These are phyloP conservation scores for Apomyelois bistriatella DNA, from an alignment of 2,888 invertebrate species.

Conservation along the genomic window DNA sequence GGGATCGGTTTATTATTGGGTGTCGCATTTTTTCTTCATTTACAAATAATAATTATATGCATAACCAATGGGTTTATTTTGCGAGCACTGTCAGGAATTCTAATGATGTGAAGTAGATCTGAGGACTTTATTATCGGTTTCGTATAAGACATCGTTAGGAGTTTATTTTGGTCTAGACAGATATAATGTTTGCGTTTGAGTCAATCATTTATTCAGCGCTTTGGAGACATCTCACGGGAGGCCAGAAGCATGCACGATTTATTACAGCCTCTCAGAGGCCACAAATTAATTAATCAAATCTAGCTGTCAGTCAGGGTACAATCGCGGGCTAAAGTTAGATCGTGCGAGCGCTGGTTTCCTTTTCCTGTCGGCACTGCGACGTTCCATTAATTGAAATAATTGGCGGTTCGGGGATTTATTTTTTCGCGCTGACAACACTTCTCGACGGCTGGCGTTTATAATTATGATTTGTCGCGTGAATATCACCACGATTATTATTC, in stretches of 20 bases:
- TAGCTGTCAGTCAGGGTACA: conserved; percentile 72
- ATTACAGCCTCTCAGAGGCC: conserved; percentile 64
- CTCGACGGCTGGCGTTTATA: conserved; percentile 43
- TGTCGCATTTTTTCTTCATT: conserved; percentile 3
- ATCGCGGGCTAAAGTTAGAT: conserved; percentile 63
- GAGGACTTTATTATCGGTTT: conserved; percentile 72
- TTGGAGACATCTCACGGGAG: conserved; percentile 76
- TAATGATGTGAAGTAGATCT: conserved; percentile 65
- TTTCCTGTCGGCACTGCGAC: conserved; percentile 70
- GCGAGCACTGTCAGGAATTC: conserved; percentile 36
- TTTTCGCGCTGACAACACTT: conserved; percentile 64
- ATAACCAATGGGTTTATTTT: conserved; percentile 1
- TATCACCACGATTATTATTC: conserved; percentile 12
- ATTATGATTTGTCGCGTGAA: conserved; percentile 23
- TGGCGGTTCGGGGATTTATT: conserved; percentile 62
- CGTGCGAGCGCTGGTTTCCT: conserved; percentile 56
- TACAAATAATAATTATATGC: conserved; percentile 9
- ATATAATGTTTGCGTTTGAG: conserved; percentile 67
- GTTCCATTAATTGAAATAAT: conserved; percentile 77
- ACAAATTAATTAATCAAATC: conserved; percentile 77
- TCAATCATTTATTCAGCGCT: conserved; percentile 73
- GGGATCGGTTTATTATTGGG: conserved; percentile 17
- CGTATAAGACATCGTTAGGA: conserved; percentile 72
- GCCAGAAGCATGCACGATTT: conserved; percentile 67
- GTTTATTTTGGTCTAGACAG: conserved; percentile 69